Evolutionary conservation across 2,888 invertebrate genomes (phyloP), one percentile per base, ranked within the genome.

Genomic region (Pasiphila rectangulata): DNA sequence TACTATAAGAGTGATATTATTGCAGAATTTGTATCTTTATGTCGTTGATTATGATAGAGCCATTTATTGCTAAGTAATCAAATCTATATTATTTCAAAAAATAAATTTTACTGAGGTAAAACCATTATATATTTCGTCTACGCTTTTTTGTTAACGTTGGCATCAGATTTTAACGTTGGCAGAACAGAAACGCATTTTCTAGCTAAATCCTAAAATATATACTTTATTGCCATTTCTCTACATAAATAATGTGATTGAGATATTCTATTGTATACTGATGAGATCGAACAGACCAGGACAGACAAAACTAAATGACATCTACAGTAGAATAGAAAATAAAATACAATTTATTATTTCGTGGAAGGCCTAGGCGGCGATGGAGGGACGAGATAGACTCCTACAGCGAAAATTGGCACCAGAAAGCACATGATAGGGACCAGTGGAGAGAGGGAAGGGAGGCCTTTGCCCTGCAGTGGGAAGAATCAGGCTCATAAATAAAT

Each of bases 11-110:
- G n/a, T 49, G 30, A 45, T 46, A 49, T 40, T 45, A 45, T 50
- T 50, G 50, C 50, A 38, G 27, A 37, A 21, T 50, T 45, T 45
- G 40, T 50, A 47, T 41, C 41, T 6, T 35, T 25, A 30, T 41
- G 25, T 46, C 45, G 50, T 50, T 50, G 50, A 45, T 34, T 32
- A 17, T 4, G 24, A 17, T 50, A 50, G 50, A 50, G 37, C 50
- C 50, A 38, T 46, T 30, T 27, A 37, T 36, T 49, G 27, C 20
- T 35, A 24, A 4, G 17, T 23, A 32, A 32, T 19, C 7, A 7
- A 21, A 6, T 5, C 21, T 21, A 21, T 4, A 7, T 7, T 27
- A 27, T n/a, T n/a, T n/a, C n/a, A n/a, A n/a, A n/a, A n/a, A n/a
- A n/a, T n/a, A n/a, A n/a, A n/a, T n/a, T n/a, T n/a, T n/a, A n/a